Conservation (phyloP, 1,140 invertebrate genomes). For the Melipona quadrifasciata region DNA sequence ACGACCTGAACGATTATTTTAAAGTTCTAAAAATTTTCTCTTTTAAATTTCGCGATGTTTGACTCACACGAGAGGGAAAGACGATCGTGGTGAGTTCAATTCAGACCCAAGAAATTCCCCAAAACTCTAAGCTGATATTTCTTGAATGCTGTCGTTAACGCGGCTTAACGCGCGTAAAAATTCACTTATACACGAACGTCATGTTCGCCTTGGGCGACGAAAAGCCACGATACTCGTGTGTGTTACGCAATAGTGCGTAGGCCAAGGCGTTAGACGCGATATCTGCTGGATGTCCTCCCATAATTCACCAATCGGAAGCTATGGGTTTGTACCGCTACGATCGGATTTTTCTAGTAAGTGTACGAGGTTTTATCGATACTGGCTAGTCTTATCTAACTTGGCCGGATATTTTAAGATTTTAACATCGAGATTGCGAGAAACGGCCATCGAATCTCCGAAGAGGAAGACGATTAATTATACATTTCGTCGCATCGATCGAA, state of each 20-base stretch:
- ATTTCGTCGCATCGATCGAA: background rate
- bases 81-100: no score
- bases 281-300: constrained; percentile 47
- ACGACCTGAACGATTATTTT: no score
- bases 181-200: background rate
- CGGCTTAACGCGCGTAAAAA: background rate
- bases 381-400: background rate
- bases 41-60: background rate
- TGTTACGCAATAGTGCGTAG: constrained; percentile 66
- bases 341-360: background rate
- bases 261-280: constrained; percentile 56
- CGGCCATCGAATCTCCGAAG: background rate
- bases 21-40: background rate
- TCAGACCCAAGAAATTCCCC: no score
- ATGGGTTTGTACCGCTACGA: constrained; percentile 3
- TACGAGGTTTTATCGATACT: constrained; percentile 11
- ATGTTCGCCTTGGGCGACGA: constrained; percentile 42
- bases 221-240: constrained; percentile 1
- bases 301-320: background rate
- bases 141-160: no score
- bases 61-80: no score
- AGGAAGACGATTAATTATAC: background rate
- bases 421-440: constrained; percentile 15
- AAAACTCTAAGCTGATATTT: no score
- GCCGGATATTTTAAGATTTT: constrained; percentile 2